phyloP scores from a whole-genome alignment of 2,888 invertebrate species.

The Pomacea canaliculata region DNA sequence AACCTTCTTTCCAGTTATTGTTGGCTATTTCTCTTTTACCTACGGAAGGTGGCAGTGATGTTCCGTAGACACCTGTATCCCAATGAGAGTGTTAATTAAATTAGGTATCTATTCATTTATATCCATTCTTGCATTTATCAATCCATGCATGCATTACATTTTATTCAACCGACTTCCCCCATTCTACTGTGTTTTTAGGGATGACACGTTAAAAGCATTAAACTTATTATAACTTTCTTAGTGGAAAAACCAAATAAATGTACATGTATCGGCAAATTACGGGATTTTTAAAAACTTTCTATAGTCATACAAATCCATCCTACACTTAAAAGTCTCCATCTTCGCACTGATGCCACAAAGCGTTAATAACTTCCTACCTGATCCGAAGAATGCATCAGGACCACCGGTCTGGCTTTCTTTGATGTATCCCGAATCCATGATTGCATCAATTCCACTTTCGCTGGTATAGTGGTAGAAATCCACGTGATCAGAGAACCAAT shows the following conservation, averaged over 20 bases:
- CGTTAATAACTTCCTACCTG: background rate
- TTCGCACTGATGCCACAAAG: too few species aligned
- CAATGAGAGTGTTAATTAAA: background rate
- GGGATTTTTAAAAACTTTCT: too few species aligned
- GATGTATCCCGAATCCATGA: background rate
- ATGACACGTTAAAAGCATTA: too few species aligned
- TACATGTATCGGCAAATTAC: too few species aligned
- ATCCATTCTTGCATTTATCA: background rate
- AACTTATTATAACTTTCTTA: too few species aligned
- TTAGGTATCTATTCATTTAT: background rate
- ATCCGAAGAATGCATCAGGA: background rate
- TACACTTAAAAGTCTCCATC: too few species aligned
- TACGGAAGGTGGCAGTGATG: background rate
- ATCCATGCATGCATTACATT: background rate
- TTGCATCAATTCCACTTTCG: background rate
- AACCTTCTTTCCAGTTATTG: background rate
- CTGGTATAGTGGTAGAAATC: conserved; percentile 6
- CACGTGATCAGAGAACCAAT: background rate
- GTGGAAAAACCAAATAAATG: too few species aligned
- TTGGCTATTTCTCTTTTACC: background rate
- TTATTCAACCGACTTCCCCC: too few species aligned
- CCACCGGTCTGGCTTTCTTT: background rate
- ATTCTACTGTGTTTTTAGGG: too few species aligned
- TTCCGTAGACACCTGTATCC: background rate
- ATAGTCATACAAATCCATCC: too few species aligned